Evolutionary conservation across 2,113 vertebrate species (phyloP).

Genomic region (Oncorhynchus clarkii): DNA sequence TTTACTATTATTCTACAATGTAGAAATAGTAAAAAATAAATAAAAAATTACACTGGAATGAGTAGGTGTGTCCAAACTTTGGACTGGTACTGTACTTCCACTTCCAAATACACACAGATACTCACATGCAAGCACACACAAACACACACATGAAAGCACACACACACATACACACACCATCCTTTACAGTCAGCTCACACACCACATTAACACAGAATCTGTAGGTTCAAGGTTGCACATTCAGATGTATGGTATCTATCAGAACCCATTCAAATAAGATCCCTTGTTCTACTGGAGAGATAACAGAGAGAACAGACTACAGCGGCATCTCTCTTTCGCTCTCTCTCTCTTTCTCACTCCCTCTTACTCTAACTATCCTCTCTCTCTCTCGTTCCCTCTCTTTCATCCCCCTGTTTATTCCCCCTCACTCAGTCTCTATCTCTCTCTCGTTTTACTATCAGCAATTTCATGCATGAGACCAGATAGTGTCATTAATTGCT

Average conservation of each 20-base stretch:
- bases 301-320: conserved; percentile 1
- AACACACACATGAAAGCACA: not conserved
- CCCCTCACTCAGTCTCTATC: not conserved
- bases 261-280: conserved; percentile 5
- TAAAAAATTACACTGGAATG: too few species aligned
- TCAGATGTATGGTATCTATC: not conserved
- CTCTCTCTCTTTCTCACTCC: not conserved
- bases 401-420: not conserved
- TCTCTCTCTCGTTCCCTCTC: not conserved
- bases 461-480: conserved; percentile 5
- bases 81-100: not conserved
- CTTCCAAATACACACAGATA: not conserved
- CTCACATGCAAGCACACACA: not conserved
- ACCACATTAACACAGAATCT: not conserved
- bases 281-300: conserved; percentile 1
- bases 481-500: conserved; percentile 8
- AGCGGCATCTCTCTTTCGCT: not conserved
- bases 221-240: conserved; percentile 2
- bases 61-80: too few species aligned
- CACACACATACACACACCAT: not conserved
- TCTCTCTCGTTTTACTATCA: conserved; percentile 1
- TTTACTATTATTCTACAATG: too few species aligned
- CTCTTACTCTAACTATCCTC: not conserved
- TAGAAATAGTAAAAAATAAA: too few species aligned
- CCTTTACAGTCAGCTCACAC: not conserved